A percentile compares a stretch with the other conserved stretches of the same genome.
These are phyloP conservation scores for Amblyopsis hoosieri DNA, from an alignment of 2,797 vertebrate genomes.

Conservation along the genomic window DNA sequence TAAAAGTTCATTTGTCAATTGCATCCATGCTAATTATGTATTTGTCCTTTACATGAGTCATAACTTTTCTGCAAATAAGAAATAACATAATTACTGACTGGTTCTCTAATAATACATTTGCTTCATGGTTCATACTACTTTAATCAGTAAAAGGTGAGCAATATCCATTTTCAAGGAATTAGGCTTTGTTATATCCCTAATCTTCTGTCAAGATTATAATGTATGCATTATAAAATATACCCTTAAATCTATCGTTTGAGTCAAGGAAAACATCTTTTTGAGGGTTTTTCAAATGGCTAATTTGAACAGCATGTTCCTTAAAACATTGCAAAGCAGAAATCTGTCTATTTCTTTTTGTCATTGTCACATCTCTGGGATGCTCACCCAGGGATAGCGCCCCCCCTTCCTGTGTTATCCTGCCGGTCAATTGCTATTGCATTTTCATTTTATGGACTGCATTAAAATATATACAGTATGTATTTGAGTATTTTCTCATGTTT, in stretches of 20 bases:
- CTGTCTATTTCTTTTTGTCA: too few relatives aligned
- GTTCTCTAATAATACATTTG: slow-evolving; percentile 6
- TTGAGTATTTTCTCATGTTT: too few relatives aligned
- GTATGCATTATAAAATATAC: too few relatives aligned
- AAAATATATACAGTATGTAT: too few relatives aligned
- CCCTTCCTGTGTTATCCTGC: too few relatives aligned
- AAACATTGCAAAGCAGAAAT: neutral
- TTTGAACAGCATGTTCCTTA: neutral
- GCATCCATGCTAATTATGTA: slow-evolving; percentile 60
- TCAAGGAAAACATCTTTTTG: neutral
- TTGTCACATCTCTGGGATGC: too few relatives aligned
- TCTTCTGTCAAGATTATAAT: too few relatives aligned
- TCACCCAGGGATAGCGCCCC: too few relatives aligned
- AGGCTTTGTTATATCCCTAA: neutral
- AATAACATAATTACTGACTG: slow-evolving; percentile 23
- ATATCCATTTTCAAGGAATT: neutral
- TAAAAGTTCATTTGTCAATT: slow-evolving; percentile 74
- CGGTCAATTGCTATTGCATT: too few relatives aligned
- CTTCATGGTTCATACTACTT: too few relatives aligned
- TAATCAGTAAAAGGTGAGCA: neutral
- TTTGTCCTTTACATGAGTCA: slow-evolving; percentile 72
- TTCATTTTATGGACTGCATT: too few relatives aligned
- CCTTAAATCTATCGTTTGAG: neutral
- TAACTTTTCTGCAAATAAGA: slow-evolving; percentile 33
- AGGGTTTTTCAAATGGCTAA: too few relatives aligned